Base-by-base conservation (phyloP, 2,113 vertebrate genomes). In the Rhynchomys soricoides region DNA sequence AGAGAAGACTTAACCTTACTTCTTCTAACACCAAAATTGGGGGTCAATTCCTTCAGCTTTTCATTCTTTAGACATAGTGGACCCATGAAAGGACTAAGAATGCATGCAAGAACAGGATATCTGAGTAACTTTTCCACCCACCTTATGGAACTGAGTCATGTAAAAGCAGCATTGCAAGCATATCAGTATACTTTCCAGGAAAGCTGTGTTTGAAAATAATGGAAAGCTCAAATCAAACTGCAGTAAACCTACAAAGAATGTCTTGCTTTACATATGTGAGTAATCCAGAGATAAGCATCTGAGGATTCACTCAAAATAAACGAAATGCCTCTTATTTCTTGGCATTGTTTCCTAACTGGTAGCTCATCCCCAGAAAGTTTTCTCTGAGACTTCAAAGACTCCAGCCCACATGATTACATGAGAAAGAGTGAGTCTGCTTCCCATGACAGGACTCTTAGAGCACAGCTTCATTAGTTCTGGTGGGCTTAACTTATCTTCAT, bases 161-260 rank as follows among this genome's bases (percentile, higher is more conserved):
- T 68, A 48, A 86, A 45, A 66, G 29, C 43, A 64, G 40, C 29
- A 21, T 37, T 86, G 17, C 29, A 66, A 15, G 40, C 40, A 10
- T 12, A 66, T 86, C 8, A 6, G 43, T 48, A 12, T 22, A 37
- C 34, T 22, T 66, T 43, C 29, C n/a, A 86, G 40, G 31, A 45
- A 21, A 13, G 16, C 16, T 64, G 34, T 66, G 43, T 22, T 48
- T 48, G 15, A 26, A 59, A 62, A 57, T 78, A 77, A 66, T 62
- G 55, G 16, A 92, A 94, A 86, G 34, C 59, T 26, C 68, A 95
- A 31, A 64, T 94, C 37, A 88, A 48, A 85, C 62, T 74, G 16
- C 16, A 59, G 87, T 87, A 86, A 93, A 78, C 64, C 79, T 55
- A 62, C 55, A 93, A 52, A 59, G 26, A 73, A 78, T 45, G 70